Evolutionary conservation across 1,140 invertebrate genomes (phyloP).

Genomic region (Aphis gossypii): DNA sequence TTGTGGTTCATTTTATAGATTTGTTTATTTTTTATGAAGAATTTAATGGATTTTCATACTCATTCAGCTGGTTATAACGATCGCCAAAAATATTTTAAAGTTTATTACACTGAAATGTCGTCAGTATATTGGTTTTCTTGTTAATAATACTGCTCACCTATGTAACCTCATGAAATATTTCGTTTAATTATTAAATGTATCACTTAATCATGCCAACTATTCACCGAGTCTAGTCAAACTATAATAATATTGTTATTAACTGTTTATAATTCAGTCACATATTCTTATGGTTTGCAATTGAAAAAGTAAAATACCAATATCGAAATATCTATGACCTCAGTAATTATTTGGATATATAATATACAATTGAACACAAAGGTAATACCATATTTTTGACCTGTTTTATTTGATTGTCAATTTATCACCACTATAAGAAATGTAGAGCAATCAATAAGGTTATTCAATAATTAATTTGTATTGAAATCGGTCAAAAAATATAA

Average conservation of each 20-base stretch:
- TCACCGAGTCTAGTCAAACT: neutral
- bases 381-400: neutral
- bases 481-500: neutral
- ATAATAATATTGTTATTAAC: neutral
- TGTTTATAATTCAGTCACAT: neutral
- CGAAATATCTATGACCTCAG: neutral
- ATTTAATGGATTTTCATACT: neutral
- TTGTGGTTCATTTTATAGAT: slow-evolving; percentile 24
- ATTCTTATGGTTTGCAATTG: neutral
- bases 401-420: neutral
- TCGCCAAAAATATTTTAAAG: slow-evolving; percentile 21
- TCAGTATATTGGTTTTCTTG: neutral
- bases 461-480: neutral
- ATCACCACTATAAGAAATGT: neutral
- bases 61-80: neutral
- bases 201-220: neutral
- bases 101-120: neutral
- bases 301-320: neutral
- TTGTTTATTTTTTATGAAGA: slow-evolving; percentile 14
- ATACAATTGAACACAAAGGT: neutral
- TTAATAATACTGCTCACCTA: neutral
- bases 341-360: neutral
- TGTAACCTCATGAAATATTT: neutral
- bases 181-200: neutral
- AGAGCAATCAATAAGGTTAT: neutral